Percentiles rank a stretch among this genome's conserved stretches.
Conservation (phyloP, 2,888 invertebrate genomes). For the Helobdella robusta region DNA sequence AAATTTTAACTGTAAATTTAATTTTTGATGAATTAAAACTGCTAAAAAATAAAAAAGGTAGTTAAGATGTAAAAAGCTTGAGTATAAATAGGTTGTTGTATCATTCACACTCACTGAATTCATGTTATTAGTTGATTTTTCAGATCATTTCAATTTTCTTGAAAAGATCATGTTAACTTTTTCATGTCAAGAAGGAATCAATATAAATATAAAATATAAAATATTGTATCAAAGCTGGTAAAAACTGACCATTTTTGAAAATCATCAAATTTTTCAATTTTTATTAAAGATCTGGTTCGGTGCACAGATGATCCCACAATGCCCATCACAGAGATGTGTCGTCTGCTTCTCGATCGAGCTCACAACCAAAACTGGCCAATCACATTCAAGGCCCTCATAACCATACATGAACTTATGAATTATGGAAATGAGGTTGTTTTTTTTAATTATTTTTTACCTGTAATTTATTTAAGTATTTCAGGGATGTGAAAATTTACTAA, state of each 20-base stretch:
- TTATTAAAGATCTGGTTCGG: constrained; percentile 79
- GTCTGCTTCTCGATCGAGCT: constrained; percentile 90
- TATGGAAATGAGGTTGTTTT: constrained; percentile 88
- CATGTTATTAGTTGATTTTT: too few species aligned
- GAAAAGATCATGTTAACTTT: too few species aligned
- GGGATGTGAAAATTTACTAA: neutral
- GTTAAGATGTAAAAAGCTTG: too few species aligned
- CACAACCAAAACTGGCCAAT: constrained; percentile 98
- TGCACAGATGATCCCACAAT: constrained; percentile 99
- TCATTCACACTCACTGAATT: too few species aligned
- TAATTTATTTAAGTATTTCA: neutral
- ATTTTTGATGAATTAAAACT: too few species aligned
- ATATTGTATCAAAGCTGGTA: neutral
- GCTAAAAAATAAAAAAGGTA: too few species aligned
- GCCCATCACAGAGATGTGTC: constrained; percentile 95
- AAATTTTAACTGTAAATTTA: too few species aligned
- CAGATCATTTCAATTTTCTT: too few species aligned
- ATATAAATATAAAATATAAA: neutral
- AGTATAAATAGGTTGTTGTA: too few species aligned
- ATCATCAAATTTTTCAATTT: too few species aligned
- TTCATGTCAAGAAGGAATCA: neutral
- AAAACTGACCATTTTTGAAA: too few species aligned
- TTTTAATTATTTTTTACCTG: neutral
- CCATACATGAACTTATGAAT: constrained; percentile 96
- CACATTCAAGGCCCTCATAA: constrained; percentile 92